Conservation (phyloP, 2,888 invertebrate species). For the Neuroscelio doddi region DNA sequence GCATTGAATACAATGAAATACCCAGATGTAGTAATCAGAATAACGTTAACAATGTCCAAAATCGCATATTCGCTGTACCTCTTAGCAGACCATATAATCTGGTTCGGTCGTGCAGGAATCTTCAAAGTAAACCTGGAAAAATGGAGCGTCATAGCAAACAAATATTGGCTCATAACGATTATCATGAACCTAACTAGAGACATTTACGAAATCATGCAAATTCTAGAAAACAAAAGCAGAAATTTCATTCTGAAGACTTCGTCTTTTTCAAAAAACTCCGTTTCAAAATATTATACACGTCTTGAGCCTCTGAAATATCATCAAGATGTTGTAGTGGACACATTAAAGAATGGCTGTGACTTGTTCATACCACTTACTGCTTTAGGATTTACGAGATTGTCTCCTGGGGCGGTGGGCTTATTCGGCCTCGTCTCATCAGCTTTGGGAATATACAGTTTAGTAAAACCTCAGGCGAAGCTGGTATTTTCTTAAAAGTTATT, state of each 20-base stretch:
- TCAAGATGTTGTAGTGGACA: conserved; percentile 85
- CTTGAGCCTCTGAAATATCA: conserved; percentile 70
- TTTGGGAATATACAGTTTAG: conserved; percentile 83
- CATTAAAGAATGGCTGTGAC: conserved; percentile 89
- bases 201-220: conserved; percentile 84
- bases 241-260: background rate
- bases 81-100: conserved; percentile 89
- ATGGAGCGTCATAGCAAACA: conserved; percentile 83
- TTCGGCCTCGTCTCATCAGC: conserved; percentile 87
- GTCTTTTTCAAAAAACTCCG: conserved; percentile 17
- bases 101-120: conserved; percentile 85
- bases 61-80: conserved; percentile 86
- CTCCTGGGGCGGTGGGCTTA: conserved; percentile 84
- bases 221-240: conserved; percentile 73
- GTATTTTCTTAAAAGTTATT: conserved; percentile 74
- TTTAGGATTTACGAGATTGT: conserved; percentile 84
- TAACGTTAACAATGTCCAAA: conserved; percentile 85
- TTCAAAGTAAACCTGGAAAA: conserved; percentile 80
- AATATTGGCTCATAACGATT: conserved; percentile 89
- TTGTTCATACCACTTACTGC: conserved; percentile 89
- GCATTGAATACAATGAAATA: conserved; percentile 82
- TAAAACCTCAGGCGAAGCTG: conserved; percentile 86
- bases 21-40: conserved; percentile 80
- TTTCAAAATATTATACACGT: conserved; percentile 28
- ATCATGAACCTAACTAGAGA: conserved; percentile 87